Evolutionary conservation across 2,888 invertebrate species (phyloP).

Genomic region (Diarsia brunnea): DNA sequence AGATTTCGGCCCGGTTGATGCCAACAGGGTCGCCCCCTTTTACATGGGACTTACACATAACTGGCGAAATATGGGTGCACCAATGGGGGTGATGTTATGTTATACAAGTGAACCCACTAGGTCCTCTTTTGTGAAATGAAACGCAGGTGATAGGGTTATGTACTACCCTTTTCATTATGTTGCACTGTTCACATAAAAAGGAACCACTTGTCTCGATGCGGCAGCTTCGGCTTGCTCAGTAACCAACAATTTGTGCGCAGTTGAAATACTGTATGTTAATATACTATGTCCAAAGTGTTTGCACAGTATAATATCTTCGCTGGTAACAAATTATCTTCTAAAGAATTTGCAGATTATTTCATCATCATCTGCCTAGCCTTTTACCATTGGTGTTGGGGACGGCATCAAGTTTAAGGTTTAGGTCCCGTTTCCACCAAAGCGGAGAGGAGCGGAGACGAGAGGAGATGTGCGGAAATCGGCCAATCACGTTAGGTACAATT

Average conservation of each 20-base stretch:
- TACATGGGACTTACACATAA: no score
- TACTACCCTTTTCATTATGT: neutral
- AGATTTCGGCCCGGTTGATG: no score
- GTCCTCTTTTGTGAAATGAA: neutral
- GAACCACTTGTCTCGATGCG: neutral
- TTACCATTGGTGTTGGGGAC: neutral
- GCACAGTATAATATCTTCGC: neutral
- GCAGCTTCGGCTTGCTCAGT: neutral
- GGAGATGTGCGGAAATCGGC: no score
- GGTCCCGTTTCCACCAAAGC: no score
- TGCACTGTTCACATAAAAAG: neutral
- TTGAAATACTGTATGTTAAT: neutral
- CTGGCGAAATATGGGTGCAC: no score
- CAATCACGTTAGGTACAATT: no score
- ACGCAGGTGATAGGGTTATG: neutral
- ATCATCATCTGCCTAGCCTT: neutral
- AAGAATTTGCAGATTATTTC: neutral
- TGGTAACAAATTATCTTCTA: neutral
- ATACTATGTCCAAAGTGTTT: neutral
- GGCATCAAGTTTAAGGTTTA: no score
- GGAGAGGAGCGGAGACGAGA: no score
- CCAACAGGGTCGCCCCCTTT: no score
- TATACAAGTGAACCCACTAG: neutral
- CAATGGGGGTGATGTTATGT: no score
- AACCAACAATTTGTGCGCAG: neutral